Percentiles rank a stretch among this genome's conserved stretches.
These are phyloP conservation scores for Morone saxatilis DNA, from an alignment of 2,113 vertebrate species.

Conservation along the genomic window DNA sequence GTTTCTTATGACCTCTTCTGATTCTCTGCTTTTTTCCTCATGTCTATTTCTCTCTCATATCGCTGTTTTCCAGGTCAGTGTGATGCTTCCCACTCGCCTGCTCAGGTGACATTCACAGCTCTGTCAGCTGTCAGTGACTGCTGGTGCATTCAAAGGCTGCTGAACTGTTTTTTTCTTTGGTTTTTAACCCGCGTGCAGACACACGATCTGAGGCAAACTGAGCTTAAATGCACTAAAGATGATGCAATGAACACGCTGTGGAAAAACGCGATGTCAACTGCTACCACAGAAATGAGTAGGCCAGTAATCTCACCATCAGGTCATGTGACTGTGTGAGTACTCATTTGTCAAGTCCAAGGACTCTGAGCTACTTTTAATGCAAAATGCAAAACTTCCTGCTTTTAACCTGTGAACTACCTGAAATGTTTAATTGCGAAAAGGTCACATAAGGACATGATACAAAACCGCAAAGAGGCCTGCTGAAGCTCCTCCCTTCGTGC, in stretches of 20 bases:
- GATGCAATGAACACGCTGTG: background rate
- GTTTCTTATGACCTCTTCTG: background rate
- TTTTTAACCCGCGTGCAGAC: too few species aligned
- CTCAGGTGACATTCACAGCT: slow-evolving; percentile 28
- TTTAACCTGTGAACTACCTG: too few species aligned
- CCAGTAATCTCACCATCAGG: too few species aligned
- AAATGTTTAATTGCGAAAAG: too few species aligned
- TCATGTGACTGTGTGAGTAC: background rate
- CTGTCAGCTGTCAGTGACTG: background rate
- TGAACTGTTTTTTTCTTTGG: background rate
- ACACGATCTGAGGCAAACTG: background rate
- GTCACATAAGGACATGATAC: too few species aligned
- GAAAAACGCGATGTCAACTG: background rate
- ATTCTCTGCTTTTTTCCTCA: background rate
- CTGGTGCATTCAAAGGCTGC: background rate
- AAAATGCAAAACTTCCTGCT: too few species aligned
- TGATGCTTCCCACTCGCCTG: slow-evolving; percentile 11
- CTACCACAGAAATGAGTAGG: too few species aligned
- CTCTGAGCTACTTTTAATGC: too few species aligned
- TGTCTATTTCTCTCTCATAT: background rate
- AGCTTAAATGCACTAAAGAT: background rate
- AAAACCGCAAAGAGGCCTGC: too few species aligned
- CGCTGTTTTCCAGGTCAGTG: background rate
- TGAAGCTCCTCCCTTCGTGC: background rate
- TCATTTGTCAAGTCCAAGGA: background rate